phyloP scores from a whole-genome alignment of 2,888 invertebrate species.

The Lypha dubia region DNA sequence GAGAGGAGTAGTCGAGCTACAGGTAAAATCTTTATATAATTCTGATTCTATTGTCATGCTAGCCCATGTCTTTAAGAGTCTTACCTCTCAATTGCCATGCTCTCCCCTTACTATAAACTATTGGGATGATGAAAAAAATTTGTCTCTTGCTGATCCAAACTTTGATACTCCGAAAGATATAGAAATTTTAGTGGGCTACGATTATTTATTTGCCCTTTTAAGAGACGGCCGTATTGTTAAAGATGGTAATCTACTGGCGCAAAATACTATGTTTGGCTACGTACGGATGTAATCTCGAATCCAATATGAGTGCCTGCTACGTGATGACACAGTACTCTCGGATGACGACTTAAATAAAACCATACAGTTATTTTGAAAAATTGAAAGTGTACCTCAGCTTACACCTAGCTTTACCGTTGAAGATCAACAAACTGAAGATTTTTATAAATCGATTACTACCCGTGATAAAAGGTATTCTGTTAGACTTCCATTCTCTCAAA shows the following conservation, averaged over 20 bases:
- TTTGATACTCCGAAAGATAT: constrained; percentile 42
- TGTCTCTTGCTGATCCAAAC: constrained; percentile 47
- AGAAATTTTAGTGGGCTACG: constrained; percentile 37
- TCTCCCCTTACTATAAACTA: constrained; percentile 28
- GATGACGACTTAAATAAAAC: not conserved
- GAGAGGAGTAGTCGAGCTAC: constrained; percentile 11
- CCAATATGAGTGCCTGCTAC: not conserved
- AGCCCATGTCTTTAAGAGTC: constrained; percentile 28
- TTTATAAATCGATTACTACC: constrained; percentile 20
- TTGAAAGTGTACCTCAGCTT: constrained; percentile 1
- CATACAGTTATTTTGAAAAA: constrained; percentile 23
- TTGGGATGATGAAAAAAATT: constrained; percentile 49
- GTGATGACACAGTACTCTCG: not conserved
- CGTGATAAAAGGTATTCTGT: constrained; percentile 18
- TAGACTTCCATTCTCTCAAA: constrained; percentile 17
- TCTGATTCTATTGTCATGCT: constrained; percentile 4
- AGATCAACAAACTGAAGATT: constrained; percentile 45
- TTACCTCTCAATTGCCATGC: constrained; percentile 36
- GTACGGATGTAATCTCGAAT: not conserved
- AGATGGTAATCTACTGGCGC: constrained; percentile 17
- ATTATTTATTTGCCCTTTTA: constrained; percentile 45
- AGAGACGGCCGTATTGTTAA: constrained; percentile 39
- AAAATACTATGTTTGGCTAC: constrained; percentile 52
- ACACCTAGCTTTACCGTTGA: not conserved
- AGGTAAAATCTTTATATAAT: constrained; percentile 26